Conservation (phyloP, 35 echinoderm and acorn worm species). For the Apostichopus japonicus region DNA sequence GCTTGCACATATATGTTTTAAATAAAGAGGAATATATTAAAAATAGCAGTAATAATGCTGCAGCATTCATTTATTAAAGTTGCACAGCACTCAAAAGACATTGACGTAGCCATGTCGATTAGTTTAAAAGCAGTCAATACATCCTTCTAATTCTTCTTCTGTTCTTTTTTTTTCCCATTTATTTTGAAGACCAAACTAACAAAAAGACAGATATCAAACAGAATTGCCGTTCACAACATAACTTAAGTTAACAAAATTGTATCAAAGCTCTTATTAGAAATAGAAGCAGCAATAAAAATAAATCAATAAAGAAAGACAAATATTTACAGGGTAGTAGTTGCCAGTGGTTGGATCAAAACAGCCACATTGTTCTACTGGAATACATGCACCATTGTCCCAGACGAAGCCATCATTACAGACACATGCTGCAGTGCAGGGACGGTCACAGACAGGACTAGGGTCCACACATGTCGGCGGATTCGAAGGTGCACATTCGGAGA, state of each 20-base stretch:
- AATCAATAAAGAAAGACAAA: neutral
- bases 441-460: neutral
- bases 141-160: too few relatives aligned
- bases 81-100: too few relatives aligned
- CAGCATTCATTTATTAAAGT: too few relatives aligned
- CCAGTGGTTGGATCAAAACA: neutral
- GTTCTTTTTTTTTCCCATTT: too few relatives aligned
- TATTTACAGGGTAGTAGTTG: neutral
- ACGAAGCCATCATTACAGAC: neutral
- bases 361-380: neutral
- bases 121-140: too few relatives aligned
- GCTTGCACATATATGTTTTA: too few relatives aligned
- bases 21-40: too few relatives aligned
- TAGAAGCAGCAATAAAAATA: neutral
- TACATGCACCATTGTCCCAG: neutral
- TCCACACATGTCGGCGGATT: conserved; percentile 23
- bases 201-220: neutral
- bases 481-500: neutral
- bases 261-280: neutral
- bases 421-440: conserved; percentile 30
- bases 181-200: neutral
- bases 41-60: too few relatives aligned
- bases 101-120: too few relatives aligned
- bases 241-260: neutral
- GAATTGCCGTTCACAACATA: neutral